Conservation (phyloP, 1,140 invertebrate genomes). For the Hycleus cichorii region DNA sequence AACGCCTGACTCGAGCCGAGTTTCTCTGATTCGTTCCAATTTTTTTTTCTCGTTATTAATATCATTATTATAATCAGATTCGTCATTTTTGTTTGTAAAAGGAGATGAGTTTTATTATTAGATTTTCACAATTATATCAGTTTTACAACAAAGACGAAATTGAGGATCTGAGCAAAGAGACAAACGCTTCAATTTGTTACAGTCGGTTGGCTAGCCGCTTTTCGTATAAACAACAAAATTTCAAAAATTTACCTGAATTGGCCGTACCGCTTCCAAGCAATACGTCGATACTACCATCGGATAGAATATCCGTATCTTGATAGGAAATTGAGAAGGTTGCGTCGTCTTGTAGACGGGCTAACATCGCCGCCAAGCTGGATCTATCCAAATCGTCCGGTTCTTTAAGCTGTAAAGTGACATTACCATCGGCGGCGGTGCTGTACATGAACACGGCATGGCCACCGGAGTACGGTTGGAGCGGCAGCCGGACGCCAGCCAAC, state of each 20-base stretch:
- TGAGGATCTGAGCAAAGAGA: too few relatives aligned
- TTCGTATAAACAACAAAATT: too few relatives aligned
- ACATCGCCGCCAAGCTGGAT: constrained; percentile 39
- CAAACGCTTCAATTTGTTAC: too few relatives aligned
- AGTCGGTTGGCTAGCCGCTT: too few relatives aligned
- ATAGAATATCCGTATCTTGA: constrained; percentile 41
- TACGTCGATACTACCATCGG: constrained; percentile 42
- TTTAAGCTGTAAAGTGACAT: constrained; percentile 43
- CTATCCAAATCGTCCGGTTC: constrained; percentile 43
- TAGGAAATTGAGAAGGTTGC: constrained; percentile 44
- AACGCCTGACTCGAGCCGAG: too few relatives aligned
- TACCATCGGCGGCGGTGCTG: constrained; percentile 42
- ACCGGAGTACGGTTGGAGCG: constrained; percentile 42
- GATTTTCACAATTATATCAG: too few relatives aligned
- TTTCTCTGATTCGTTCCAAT: too few relatives aligned
- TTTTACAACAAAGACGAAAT: too few relatives aligned
- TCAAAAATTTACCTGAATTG: constrained; percentile 30
- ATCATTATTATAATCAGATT: too few relatives aligned
- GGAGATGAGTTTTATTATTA: too few relatives aligned
- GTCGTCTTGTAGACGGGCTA: constrained; percentile 43
- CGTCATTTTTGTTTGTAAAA: too few relatives aligned
- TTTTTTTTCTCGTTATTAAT: too few relatives aligned
- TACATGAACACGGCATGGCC: constrained; percentile 47
- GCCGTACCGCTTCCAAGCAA: constrained; percentile 38
- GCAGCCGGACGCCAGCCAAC: constrained; percentile 42